Evolutionary conservation across 30 jellyfish, hydroid and myxozoan genomes (phyloP).

Genomic region (Nemopilema nomurai): DNA sequence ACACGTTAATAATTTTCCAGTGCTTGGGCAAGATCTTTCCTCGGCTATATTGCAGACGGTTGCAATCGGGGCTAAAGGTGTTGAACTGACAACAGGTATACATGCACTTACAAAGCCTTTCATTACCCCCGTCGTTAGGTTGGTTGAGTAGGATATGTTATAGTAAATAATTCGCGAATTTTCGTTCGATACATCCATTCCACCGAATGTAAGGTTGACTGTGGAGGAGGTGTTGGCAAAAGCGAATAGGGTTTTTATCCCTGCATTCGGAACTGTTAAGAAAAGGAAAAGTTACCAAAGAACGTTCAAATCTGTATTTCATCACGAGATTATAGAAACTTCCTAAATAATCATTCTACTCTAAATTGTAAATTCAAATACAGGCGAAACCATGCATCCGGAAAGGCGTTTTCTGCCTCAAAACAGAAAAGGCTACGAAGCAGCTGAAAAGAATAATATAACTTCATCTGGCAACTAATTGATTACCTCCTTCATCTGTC

Average conservation of each 20-base stretch:
- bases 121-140: neutral
- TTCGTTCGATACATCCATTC: conserved; percentile 28
- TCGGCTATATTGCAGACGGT: neutral
- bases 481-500: conserved; percentile 33
- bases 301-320: no score
- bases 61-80: neutral
- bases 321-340: no score
- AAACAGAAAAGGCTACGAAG: neutral
- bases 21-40: neutral
- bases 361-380: no score
- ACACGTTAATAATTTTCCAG: neutral
- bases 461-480: neutral
- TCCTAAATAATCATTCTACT: no score
- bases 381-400: no score
- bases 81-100: neutral
- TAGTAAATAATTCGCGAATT: conserved; percentile 51
- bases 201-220: conserved; percentile 39
- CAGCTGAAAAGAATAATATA: no score
- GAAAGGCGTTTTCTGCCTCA: no score
- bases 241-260: neutral
- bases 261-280: conserved; percentile 27
- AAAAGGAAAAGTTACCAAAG: no score
- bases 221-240: conserved; percentile 20
- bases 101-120: neutral
- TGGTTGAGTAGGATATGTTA: conserved; percentile 15